These are phyloP conservation scores for Pachyseris speciosa DNA, from an alignment of 64 coral and sea anemone genomes.

Conservation along the genomic window DNA sequence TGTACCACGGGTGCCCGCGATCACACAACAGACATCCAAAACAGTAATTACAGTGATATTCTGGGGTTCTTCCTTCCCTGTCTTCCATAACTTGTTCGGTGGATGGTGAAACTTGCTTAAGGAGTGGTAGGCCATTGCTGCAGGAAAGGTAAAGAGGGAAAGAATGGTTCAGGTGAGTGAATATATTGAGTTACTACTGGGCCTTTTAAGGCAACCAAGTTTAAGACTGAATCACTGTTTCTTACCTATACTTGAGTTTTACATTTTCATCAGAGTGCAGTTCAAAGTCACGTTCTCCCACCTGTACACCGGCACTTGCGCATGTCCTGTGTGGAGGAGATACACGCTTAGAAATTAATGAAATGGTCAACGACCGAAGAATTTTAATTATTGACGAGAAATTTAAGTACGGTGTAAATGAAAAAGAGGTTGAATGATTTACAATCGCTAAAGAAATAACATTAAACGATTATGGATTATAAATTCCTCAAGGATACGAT, in stretches of 20 bases:
- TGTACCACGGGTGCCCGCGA: constrained; percentile 10
- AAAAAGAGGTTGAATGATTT: too few species aligned
- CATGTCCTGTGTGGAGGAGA: background rate
- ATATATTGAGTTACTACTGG: too few species aligned
- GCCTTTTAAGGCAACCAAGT: too few species aligned
- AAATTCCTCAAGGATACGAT: too few species aligned
- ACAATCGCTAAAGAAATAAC: too few species aligned
- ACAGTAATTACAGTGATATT: constrained; percentile 25
- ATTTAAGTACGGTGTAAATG: too few species aligned
- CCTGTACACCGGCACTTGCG: background rate
- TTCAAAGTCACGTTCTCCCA: constrained; percentile 8
- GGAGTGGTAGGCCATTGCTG: background rate
- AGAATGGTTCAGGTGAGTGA: background rate
- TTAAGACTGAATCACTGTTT: too few species aligned
- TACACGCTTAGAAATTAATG: background rate
- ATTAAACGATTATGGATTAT: too few species aligned
- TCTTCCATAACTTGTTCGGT: background rate
- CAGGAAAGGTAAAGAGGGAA: background rate
- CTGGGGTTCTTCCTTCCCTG: background rate
- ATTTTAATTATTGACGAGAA: too few species aligned
- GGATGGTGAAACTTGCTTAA: background rate
- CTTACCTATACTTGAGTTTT: background rate
- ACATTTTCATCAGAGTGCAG: background rate
- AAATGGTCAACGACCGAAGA: background rate
- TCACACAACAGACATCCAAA: constrained; percentile 20